Evolutionary conservation across 2,797 vertebrate species (phyloP), one percentile per base, ranked within the genome.

Genomic region (Pseudopleuronectes americanus): DNA sequence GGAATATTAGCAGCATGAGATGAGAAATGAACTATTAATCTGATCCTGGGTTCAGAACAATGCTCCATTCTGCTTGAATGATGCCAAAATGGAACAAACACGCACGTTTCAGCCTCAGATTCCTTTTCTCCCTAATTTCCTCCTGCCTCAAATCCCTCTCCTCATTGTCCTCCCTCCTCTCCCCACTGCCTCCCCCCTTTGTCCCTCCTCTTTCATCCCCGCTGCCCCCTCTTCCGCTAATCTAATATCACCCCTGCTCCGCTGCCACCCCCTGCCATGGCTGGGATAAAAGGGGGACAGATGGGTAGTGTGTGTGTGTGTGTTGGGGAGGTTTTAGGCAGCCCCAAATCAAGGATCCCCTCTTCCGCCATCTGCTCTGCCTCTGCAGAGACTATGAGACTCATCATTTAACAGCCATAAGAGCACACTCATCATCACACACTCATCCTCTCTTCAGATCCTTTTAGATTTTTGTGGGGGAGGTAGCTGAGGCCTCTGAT

Each of bases 341-440:
- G 85, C 84, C 85, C 82, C 79, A 88, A 93, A 93, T 93, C 84
- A 84, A 92, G 90, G 84, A 89, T 71, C 88, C 89, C 90, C 90
- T 92, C 92, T 91, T 89, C 71, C 79, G 79, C 94, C 94, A 95
- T 94, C 94, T 95, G 94, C 90, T 92, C 84, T 73, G 74, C 86
- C 81, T 76, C 81, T 71, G 23, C 85, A 82, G 85, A 87, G 88
- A 82, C 80, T 71, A 77, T 77, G 68, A 78, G 58, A 64, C 79
- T 88, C 87, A 77, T 80, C 84, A 36, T 90, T 88, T 86, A 80
- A 71, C 64, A 13, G 52, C 76, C 38, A 68, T 76, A 59, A 73
- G 57, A 82, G 79, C 76, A 55, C 59, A 38, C 65, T 71, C 41
- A 43, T 43, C 41, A 43, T 38, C 12, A 4, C 41, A 43, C 28